phyloP scores from a whole-genome alignment of 2,113 vertebrate genomes.

The Tricholaema leucomelas region DNA sequence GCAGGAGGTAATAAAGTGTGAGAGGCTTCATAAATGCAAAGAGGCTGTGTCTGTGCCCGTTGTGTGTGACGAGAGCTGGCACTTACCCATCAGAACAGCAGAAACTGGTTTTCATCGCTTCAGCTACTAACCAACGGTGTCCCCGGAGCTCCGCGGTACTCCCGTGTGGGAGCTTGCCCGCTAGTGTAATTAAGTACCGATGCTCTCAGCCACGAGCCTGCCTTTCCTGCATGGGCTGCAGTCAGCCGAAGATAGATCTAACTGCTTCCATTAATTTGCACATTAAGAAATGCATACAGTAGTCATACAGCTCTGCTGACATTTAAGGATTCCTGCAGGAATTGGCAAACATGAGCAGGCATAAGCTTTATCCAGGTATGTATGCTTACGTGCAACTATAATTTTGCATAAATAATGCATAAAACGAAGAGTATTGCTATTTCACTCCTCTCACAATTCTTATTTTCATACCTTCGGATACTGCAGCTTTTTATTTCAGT shows the following conservation, averaged over 20 bases:
- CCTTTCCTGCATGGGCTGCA: rapidly evolving
- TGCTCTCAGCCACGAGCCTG: rapidly evolving
- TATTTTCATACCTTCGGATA: not conserved
- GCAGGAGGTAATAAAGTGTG: not conserved
- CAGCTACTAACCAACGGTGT: rapidly evolving
- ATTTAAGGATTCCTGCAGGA: rapidly evolving
- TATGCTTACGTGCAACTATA: rapidly evolving
- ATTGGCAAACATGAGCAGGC: rapidly evolving
- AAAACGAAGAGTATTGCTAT: not conserved
- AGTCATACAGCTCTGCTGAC: rapidly evolving
- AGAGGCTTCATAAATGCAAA: rapidly evolving
- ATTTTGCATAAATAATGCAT: rapidly evolving
- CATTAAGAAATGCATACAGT: rapidly evolving
- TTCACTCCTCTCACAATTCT: not conserved
- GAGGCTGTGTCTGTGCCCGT: no score
- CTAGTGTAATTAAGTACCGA: rapidly evolving
- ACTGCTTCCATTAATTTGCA: rapidly evolving
- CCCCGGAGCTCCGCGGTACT: rapidly evolving
- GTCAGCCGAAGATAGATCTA: rapidly evolving
- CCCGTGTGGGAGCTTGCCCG: rapidly evolving
- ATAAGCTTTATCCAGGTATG: rapidly evolving
- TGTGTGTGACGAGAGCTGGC: rapidly evolving
- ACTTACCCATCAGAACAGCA: rapidly evolving
- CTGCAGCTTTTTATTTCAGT: not conserved
- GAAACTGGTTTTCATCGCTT: not conserved